Evolutionary conservation across 2,888 invertebrate genomes (phyloP), one percentile per base, ranked within the genome.

Genomic region (Euspilapteryx auroguttella): DNA sequence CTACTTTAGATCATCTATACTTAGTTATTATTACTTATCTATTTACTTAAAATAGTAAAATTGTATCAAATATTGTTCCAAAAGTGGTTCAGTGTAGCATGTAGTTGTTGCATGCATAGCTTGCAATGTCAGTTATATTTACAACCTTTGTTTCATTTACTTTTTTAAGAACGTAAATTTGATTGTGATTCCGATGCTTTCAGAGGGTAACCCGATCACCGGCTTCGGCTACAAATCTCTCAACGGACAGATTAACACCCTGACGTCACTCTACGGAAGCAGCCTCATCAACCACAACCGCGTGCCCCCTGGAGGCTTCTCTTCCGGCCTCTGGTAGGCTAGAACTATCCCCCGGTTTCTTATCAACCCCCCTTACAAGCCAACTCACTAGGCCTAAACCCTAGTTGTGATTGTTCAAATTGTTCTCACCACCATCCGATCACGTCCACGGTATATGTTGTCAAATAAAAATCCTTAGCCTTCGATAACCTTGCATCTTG

Each of bases 271-370:
- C 35, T 61, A 61, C 45, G 69, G 71, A 37, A 55, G 53, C 49
- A 69, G 55, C 49, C 48, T 61, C 38, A 58, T 62, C 40, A 50
- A 55, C 35, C 78, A 79, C 47, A 68, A 59, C 49, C 83, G 83
- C 55, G 81, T 84, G 38, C 85, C 85, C 28, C 85, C 85, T 28
- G 85, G 85, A 43, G 85, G 85, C 27, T 83, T 65, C 55, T 83
- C 84, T 38, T 82, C 83, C 39, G 82, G 83, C 39, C 79, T 85
- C 38, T 85, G 85, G 85, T 85, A 82, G 79, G 54, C 46, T 34
- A 38, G 35, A 25, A 9, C 10, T 42, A 38, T 39, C 38, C 33
- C 37, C 38, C 39, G 39, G 30, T 39, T 34, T 34, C 34, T 36
- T 41, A 20, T 22, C 24, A 15, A 12, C 22, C 21, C 14, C 13